Conservation (phyloP, 2,113 vertebrate genomes). For the Plotosus lineatus region DNA sequence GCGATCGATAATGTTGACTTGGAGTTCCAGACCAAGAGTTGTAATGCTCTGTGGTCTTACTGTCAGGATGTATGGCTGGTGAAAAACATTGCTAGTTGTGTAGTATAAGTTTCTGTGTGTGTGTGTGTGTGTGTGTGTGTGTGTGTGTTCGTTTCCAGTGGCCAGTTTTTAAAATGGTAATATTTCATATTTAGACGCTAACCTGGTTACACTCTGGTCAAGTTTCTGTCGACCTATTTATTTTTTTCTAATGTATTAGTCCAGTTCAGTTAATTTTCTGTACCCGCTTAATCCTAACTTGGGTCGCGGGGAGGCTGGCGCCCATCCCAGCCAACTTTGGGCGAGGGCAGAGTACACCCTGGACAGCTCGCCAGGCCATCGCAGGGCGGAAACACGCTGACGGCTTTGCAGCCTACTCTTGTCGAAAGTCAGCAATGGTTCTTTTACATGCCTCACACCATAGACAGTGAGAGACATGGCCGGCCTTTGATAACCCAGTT, state of each 20-base stretch:
- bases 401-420: no score
- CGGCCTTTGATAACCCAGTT: no score
- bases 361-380: no score
- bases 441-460: no score
- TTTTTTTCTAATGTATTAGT: neutral
- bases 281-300: no score
- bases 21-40: slow-evolving; percentile 4
- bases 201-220: neutral
- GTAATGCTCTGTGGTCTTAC: neutral
- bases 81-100: neutral
- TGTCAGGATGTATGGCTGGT: neutral
- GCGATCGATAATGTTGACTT: slow-evolving; percentile 43
- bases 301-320: no score
- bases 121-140: slow-evolving; percentile 16
- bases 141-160: neutral
- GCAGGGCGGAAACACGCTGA: no score
- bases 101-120: slow-evolving; percentile 3
- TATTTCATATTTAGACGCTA: neutral
- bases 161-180: neutral
- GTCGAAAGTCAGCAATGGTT: no score
- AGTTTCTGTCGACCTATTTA: neutral
- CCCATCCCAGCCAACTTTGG: no score
- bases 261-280: no score
- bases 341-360: no score
- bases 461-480: no score